A percentile compares a stretch with the other conserved stretches of the same genome.
phyloP scores from a whole-genome alignment of 2,888 invertebrate genomes.

The Steinernema hermaphroditum region DNA sequence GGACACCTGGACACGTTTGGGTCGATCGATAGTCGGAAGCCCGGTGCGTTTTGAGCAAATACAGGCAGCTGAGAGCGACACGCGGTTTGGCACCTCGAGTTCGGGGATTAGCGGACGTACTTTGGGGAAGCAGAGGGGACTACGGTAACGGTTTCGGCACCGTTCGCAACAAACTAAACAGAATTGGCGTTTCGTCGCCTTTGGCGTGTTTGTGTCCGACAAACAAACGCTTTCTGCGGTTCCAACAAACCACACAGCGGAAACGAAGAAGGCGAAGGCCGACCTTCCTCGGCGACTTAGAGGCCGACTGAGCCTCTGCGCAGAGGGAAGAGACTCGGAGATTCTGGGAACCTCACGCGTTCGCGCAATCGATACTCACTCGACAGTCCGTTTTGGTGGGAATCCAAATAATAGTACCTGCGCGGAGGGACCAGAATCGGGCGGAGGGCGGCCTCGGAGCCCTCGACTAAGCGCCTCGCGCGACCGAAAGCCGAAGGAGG shows the following conservation, averaged over 20 bases:
- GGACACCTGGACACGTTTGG: constrained; percentile 25
- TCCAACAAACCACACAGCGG: constrained; percentile 12
- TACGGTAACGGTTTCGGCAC: constrained; percentile 1
- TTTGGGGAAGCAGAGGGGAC: too few species aligned
- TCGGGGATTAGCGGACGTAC: too few species aligned
- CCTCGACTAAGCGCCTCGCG: constrained; percentile 2
- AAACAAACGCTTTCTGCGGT: constrained; percentile 4
- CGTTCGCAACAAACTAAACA: not conserved
- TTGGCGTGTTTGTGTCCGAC: not conserved
- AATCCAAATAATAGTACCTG: constrained; percentile 10
- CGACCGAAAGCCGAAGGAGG: not conserved
- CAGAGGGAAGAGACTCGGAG: not conserved
- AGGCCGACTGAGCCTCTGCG: not conserved
- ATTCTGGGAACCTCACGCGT: constrained; percentile 21
- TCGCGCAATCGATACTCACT: constrained; percentile 1
- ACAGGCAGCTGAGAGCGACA: not conserved
- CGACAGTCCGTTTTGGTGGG: not conserved
- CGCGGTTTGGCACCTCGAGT: not conserved
- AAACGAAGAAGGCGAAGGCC: not conserved
- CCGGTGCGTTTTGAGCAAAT: not conserved
- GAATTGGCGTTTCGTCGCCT: not conserved
- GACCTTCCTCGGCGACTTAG: not conserved
- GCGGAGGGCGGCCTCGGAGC: not conserved
- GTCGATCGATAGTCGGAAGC: constrained; percentile 26
- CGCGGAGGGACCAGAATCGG: not conserved